phyloP scores from a whole-genome alignment of 2,888 invertebrate species.

The Alloplasta piceator region DNA sequence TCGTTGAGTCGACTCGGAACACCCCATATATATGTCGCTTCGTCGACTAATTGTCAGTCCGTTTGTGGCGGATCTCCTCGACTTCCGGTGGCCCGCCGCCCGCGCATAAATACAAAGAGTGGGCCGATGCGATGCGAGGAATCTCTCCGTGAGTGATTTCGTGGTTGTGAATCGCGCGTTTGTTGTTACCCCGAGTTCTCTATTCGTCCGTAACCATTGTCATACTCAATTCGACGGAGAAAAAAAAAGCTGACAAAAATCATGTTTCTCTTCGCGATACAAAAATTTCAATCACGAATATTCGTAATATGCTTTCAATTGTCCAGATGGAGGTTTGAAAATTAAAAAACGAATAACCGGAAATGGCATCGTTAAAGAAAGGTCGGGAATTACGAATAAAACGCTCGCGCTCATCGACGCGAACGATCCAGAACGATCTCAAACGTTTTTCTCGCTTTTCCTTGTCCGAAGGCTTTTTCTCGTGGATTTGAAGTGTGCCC shows the following conservation, averaged over 20 bases:
- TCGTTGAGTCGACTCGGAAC: not conserved
- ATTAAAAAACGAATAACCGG: not conserved
- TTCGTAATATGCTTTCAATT: not conserved
- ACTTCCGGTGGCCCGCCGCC: constrained; percentile 62
- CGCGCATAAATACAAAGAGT: constrained; percentile 38
- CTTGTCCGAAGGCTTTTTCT: constrained; percentile 33
- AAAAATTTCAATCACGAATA: not conserved
- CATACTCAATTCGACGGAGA: not conserved
- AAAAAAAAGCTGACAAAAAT: not conserved
- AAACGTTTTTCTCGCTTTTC: constrained; percentile 23
- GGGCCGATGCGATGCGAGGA: constrained; percentile 20
- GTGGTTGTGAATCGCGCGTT: constrained; percentile 7
- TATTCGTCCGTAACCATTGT: not conserved
- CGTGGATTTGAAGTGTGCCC: constrained; percentile 38
- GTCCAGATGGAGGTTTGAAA: not conserved
- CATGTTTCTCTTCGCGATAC: not conserved
- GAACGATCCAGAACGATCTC: constrained; percentile 28
- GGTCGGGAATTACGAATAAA: not conserved
- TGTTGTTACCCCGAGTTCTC: constrained; percentile 21
- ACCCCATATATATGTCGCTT: not conserved
- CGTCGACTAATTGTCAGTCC: constrained; percentile 63
- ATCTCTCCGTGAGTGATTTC: not conserved
- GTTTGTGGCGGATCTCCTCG: constrained; percentile 64
- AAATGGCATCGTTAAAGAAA: not conserved
- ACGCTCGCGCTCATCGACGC: not conserved